phyloP scores from a whole-genome alignment of 2,113 vertebrate species.

The Noturus placidus region DNA sequence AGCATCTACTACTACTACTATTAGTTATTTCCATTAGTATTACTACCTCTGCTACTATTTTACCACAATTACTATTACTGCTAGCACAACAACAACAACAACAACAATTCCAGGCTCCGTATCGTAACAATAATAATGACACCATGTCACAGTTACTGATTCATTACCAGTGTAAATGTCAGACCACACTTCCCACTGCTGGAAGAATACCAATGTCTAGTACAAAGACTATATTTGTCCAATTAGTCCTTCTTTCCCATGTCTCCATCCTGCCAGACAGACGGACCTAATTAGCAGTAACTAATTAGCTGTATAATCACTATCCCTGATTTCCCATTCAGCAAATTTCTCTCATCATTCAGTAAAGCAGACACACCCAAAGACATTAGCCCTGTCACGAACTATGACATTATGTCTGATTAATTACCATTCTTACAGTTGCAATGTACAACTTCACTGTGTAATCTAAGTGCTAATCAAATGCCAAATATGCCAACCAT shows the following conservation, averaged over 20 bases:
- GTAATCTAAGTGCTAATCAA: neutral
- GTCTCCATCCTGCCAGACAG: neutral
- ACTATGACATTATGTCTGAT: neutral
- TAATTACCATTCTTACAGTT: neutral
- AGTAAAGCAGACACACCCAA: neutral
- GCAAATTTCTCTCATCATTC: conserved; percentile 9
- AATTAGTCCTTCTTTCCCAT: neutral
- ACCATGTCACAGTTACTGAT: neutral
- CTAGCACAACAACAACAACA: no score
- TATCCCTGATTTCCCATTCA: neutral
- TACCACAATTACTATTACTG: neutral
- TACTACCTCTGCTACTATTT: neutral
- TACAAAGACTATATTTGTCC: neutral
- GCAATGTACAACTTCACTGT: conserved; percentile 13
- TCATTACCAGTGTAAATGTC: neutral
- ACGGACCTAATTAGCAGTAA: conserved; percentile 8
- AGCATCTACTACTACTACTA: neutral
- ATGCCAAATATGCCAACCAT: neutral
- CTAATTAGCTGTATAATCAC: conserved; percentile 10
- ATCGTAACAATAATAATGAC: neutral
- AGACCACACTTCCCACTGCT: neutral
- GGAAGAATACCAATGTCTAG: neutral
- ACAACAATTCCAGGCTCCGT: no score
- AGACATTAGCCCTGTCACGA: neutral
- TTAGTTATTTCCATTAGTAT: neutral